Evolutionary conservation across 2,888 invertebrate genomes (phyloP).

Genomic region (Ephialtes manifestator): DNA sequence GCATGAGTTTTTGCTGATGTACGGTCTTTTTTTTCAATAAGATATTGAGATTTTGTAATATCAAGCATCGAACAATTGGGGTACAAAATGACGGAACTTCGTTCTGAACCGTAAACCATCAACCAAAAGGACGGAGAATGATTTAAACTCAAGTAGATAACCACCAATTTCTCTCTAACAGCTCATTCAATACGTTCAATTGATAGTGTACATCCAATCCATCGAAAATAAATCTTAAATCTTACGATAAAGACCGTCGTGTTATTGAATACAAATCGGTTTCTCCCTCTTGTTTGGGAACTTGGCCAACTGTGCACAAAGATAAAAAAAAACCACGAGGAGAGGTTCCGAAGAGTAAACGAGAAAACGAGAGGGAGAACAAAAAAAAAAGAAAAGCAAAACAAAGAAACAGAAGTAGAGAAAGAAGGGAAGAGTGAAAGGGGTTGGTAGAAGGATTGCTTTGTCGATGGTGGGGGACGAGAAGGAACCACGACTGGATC

Average conservation of each 20-base stretch:
- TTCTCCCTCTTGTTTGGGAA: conserved; percentile 45
- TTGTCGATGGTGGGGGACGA: conserved; percentile 50
- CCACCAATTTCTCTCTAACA: neutral
- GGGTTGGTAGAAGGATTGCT: conserved; percentile 49
- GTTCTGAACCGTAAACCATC: neutral
- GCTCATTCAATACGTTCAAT: neutral
- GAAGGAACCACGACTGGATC: conserved; percentile 50
- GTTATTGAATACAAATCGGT: conserved; percentile 62
- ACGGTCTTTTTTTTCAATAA: too few relatives aligned
- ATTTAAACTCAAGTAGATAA: neutral
- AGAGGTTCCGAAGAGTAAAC: conserved; percentile 31
- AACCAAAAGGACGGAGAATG: neutral
- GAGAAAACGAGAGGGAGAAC: conserved; percentile 36
- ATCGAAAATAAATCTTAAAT: conserved; percentile 41
- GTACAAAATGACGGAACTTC: neutral
- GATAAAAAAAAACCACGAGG: conserved; percentile 46
- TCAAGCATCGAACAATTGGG: neutral
- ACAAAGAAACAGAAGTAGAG: conserved; percentile 47
- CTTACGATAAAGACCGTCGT: conserved; percentile 42
- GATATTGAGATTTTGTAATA: too few relatives aligned
- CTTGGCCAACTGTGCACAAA: conserved; percentile 62
- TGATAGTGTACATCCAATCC: conserved; percentile 17
- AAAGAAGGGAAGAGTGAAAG: conserved; percentile 42
- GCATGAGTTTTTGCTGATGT: too few relatives aligned
- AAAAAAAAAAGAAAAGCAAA: conserved; percentile 35